Evolutionary conservation across 2,113 vertebrate genomes (phyloP), one percentile per base, ranked within the genome.

Genomic region (Thryonomys swinderianus): DNA sequence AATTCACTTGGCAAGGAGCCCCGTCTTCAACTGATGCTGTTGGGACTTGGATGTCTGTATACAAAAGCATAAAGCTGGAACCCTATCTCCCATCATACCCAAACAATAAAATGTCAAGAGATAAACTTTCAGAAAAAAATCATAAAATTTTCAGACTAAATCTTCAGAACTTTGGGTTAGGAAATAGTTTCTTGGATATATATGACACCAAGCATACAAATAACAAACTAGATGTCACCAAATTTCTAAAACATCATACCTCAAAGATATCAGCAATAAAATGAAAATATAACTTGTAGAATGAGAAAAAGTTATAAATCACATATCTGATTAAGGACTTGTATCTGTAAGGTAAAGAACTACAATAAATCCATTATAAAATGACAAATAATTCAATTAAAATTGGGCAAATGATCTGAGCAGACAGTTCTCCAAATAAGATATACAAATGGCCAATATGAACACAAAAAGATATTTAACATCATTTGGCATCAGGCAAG

Each of bases 341-440:
- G 18, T 4, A 48, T 57, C 37, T 51, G 3, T 4, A 86, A 45
- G 25, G 48, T 51, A 79, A 66, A 90, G 53, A 66, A 40, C 7
- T n/a, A 88, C 42, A 42, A 66, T 14, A 71, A 79, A 85, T 90
- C 81, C 69, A 62, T 71, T 67, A 34, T 27, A 69, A 55, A 55
- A 57, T 53, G 59, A 81, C 81, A 86, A 89, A 53, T 48, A 82
- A 67, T 61, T 40, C 59, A 93, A 37, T 87, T 87, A 78, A 89
- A 71, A 42, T 3, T 30, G 32, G n/a, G 25, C 30, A 25, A 86
- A 53, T 76, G 23, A 76, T 85, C 64, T 80, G 67, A 85, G 76
- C 18, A 90, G n/a, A 61, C 18, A 34, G 27, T 80, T 67, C 53
- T 61, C 57, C 10, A 76, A 76, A 91, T 27, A 85, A 73, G 66